Evolutionary conservation across 1,140 invertebrate genomes (phyloP), one percentile per base, ranked within the genome.

Genomic region (Atopsyche davidsoni): DNA sequence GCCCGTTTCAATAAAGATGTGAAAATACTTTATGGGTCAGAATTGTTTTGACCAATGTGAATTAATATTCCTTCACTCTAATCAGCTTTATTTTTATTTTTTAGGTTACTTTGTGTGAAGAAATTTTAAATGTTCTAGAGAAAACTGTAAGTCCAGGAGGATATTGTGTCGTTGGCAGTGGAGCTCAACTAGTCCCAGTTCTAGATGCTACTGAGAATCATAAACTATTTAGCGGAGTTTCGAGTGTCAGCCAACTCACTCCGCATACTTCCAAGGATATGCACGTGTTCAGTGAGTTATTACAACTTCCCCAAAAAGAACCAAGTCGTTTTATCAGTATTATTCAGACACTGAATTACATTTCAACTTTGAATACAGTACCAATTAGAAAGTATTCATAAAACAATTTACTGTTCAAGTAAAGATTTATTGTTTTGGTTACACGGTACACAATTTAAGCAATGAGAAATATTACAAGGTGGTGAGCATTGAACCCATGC

Each of bases 251-350:
- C 23, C 16, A 48, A 39, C n/a, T 58, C 4, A 46, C 41, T 11
- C 21, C 49, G 1, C 39, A 49, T 18, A 17, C 53, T n/a, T 21
- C 41, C 16, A 25, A 24, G 25, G 45, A 36, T 19, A 46, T 58
- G 40, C 48, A 46, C 22, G 35, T 34, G 19, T 58, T 58, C 25
- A 17, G 57, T 58, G 46, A 51, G 57, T 53, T 4, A 17, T 4
- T 9, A 6, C 9, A 38, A 38, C 35, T n/a, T n/a, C n/a, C n/a
- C n/a, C n/a, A n/a, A n/a, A n/a, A n/a, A n/a, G n/a, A n/a, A n/a
- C n/a, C n/a, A n/a, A n/a, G n/a, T n/a, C n/a, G n/a, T n/a, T n/a
- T n/a, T n/a, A n/a, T n/a, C n/a, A n/a, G n/a, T n/a, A n/a, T n/a
- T n/a, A n/a, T n/a, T n/a, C n/a, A n/a, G n/a, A n/a, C n/a, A n/a